A percentile compares a stretch with the other conserved stretches of the same genome.
Conservation (phyloP, 2,113 vertebrate species). For the Acinonyx jubatus region DNA sequence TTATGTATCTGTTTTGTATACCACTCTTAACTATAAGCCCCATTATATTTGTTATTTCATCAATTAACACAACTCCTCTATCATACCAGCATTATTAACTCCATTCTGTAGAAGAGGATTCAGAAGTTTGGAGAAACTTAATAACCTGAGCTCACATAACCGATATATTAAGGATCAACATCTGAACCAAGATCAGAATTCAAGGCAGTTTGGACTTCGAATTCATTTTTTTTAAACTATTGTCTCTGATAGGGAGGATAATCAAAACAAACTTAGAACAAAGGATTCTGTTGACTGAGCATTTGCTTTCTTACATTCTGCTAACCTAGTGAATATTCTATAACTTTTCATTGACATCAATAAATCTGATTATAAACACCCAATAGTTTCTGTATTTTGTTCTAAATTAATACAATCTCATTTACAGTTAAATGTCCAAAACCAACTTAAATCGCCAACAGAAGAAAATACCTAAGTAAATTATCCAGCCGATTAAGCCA, state of each 20-base stretch:
- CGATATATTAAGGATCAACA: neutral
- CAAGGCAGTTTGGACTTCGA: conserved; percentile 4
- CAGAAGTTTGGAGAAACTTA: neutral
- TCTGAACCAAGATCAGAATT: neutral
- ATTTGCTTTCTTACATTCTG: neutral
- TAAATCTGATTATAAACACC: neutral
- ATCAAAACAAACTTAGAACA: neutral
- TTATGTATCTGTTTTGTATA: neutral
- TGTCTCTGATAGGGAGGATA: neutral
- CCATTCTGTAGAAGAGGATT: neutral
- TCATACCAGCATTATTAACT: neutral
- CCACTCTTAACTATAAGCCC: neutral
- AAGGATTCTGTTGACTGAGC: neutral
- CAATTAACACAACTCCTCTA: neutral
- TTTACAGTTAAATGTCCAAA: neutral
- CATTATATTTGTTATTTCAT: neutral
- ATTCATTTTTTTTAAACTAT: neutral
- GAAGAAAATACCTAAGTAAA: conserved; percentile 17
- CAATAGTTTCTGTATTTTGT: neutral
- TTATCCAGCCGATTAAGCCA: neutral
- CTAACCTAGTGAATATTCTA: neutral
- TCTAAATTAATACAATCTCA: conserved; percentile 29
- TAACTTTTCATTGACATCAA: conserved; percentile 1
- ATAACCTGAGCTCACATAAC: neutral
- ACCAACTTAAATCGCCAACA: neutral